Evolutionary conservation across 2,797 vertebrate genomes (phyloP).

Genomic region (Agapornis canus): DNA sequence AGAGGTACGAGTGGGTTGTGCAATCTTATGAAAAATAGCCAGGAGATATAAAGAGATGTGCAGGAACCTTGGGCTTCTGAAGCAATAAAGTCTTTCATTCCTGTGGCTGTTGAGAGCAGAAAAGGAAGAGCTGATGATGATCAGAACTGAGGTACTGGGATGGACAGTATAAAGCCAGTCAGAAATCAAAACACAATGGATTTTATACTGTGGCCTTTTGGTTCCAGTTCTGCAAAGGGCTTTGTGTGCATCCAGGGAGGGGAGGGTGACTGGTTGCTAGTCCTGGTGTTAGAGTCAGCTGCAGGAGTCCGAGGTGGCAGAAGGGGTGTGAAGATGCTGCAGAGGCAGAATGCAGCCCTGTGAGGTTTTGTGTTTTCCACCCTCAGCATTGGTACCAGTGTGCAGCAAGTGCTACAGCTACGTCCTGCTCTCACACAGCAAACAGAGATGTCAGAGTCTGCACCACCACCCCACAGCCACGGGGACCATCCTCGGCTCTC

Average conservation of each 20-base stretch:
- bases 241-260: not conserved
- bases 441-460: not conserved
- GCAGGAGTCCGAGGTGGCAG: not conserved
- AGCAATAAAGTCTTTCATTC: not conserved
- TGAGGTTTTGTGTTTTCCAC: not conserved
- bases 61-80: not conserved
- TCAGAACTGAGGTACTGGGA: not conserved
- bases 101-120: not conserved
- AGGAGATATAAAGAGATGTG: not conserved
- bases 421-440: fast-evolving
- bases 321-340: not conserved
- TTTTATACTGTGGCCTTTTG: not conserved
- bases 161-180: not conserved
- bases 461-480: not conserved
- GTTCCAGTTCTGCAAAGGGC: not conserved
- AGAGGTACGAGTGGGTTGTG: not conserved
- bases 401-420: not conserved
- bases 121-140: not conserved
- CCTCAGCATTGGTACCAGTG: not conserved
- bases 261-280: not conserved
- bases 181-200: not conserved
- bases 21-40: not conserved
- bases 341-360: not conserved
- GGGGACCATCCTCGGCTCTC: not conserved
- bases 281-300: not conserved